Base-by-base conservation (phyloP, 2,113 vertebrate species). In the Ptilorrhoa leucosticta region DNA sequence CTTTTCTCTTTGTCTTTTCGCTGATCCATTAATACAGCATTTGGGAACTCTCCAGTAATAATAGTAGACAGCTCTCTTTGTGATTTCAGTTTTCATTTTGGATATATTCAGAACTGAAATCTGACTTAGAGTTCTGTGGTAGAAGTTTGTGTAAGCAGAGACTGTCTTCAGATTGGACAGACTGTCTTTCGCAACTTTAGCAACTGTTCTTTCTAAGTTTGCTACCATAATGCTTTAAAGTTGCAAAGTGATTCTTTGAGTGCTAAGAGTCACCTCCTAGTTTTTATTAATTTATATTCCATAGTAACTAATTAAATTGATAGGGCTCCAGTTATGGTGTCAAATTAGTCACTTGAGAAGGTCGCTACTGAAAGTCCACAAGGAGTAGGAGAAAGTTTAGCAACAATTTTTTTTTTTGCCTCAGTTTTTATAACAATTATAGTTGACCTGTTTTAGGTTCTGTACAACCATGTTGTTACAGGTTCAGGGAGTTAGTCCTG, bases 31-130 rank as follows among this genome's bases (percentile, higher is more conserved):
- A 77, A 71, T 68, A 76, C 13, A 75, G 20, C 39, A 26, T 60
- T 94, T 94, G 73, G 57, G 39, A 91, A 33, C 65, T 70, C 11
- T 84, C 47, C 56, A 87, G 51, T 69, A 75, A 33, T 87, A 89
- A 42, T 20, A 17, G 9, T 39, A 78, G 51, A 26, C 8, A 89
- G 23, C 7, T 76, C 37, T 79, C 89, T 70, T 37, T 94, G 30
- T 47, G 16, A 78, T 80, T 89, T 80, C 6, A 10, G 33, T 71
- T 84, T 89, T 91, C 33, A 11, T 60, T 91, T 91, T 80, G 21
- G 14, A 23, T 81, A n/a, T 72, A 40, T 61, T 80, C 15, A 23
- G 56, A 94, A 84, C 45, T 64, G 44, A 87, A 89, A 63, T 71
- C 26, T 58, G 48, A 44, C 60, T 78, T 73, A 33, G 17, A 78